Evolutionary conservation across 2,888 invertebrate genomes (phyloP).

Genomic region (Drosophila affinis): DNA sequence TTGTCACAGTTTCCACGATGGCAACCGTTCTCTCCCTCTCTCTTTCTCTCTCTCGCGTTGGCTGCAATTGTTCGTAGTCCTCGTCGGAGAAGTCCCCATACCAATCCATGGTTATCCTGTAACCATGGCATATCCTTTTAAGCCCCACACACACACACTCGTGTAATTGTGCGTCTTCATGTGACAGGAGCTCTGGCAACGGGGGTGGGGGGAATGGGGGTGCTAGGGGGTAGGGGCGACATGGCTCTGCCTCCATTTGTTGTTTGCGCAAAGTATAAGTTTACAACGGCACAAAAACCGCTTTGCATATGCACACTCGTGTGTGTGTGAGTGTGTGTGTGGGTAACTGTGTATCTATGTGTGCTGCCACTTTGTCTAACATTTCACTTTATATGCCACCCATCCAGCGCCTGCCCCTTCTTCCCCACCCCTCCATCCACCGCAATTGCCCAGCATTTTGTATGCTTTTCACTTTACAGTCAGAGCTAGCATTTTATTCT

Average conservation of each 20-base stretch:
- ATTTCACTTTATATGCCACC: conserved; percentile 62
- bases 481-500: conserved; percentile 46
- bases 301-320: conserved; percentile 23
- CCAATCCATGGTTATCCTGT: conserved; percentile 10
- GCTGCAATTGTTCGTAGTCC: conserved; percentile 56
- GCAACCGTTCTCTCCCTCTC: conserved; percentile 20
- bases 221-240: no score
- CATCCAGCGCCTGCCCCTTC: neutral
- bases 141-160: conserved; percentile 32
- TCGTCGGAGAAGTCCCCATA: conserved; percentile 9
- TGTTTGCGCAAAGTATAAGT: conserved; percentile 73
- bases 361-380: conserved; percentile 70
- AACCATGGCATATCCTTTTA: conserved; percentile 57
- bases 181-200: conserved; percentile 53
- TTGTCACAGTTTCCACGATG: conserved; percentile 71
- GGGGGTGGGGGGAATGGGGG: neutral
- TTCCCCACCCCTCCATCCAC: conserved; percentile 13
- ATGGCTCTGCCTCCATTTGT: conserved; percentile 46
- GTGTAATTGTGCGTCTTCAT: conserved; percentile 72
- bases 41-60: neutral
- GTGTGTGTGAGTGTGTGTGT: conserved; percentile 26
- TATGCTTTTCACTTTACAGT: conserved; percentile 63
- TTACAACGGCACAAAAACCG: conserved; percentile 55
- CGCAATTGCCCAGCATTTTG: conserved; percentile 64
- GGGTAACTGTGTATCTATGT: conserved; percentile 20